Base-by-base conservation (phyloP, 1,140 invertebrate genomes). In the Polyergus mexicanus region DNA sequence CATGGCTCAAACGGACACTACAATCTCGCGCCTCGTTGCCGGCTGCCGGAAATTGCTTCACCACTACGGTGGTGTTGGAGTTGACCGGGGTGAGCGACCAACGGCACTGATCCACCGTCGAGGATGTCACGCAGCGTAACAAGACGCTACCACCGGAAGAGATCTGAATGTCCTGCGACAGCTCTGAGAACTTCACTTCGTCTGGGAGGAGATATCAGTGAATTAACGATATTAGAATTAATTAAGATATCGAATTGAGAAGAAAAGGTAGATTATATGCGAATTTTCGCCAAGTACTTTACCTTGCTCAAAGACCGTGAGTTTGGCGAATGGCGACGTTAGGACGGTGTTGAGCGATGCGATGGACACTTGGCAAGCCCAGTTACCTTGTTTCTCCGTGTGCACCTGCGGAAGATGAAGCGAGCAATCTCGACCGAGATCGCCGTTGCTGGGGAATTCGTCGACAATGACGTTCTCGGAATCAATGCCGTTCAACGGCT, bases 121-220 rank as follows among this genome's bases (percentile, higher is more conserved):
- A 91, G 16, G 92, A 92, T 0, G 93, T 94, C 6, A 94, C 92
- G 86, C 95, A 95, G 4, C 92, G 93, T 10, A 95, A 78, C 28
- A 92, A 90, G 19, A 95, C 92, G 47, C 91, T 93, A 0, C 93
- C 91, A 1, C 95, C 95, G 7, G 92, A 92, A 1, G 94, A 92
- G 63, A 95, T 93, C 74, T 95, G 94, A 25, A 95, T 94, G 78
- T 95, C 93, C 62, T 94, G 90, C 13, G 94, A 95, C 7, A 95
- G 76, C 77, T 95, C 93, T 0, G 94, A 94, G 87, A 95, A 95
- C 11, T 91, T 92, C 0, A 95, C 89, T 3, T 94, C 94, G 16
- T 93, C 94, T 95, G 86, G n/a, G 69, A 77, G n/a, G 38, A 71
- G 16, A 54, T 35, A 32, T 63, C 13, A 32, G n/a, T 11, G 38